Base-by-base conservation (phyloP, 2,797 vertebrate genomes). In the Allobates femoralis region DNA sequence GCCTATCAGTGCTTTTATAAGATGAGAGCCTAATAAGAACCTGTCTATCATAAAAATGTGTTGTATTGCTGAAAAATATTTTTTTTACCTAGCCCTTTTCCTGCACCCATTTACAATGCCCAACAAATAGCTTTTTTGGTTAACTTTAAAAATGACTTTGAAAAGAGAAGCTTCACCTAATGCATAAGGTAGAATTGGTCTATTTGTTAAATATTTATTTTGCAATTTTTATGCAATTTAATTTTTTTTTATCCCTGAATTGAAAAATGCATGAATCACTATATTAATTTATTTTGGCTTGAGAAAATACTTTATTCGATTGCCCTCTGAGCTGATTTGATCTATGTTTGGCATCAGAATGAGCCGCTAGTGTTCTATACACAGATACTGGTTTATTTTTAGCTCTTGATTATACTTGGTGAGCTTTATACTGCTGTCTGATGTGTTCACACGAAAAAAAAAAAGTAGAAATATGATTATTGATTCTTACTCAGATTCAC, bases 321-420 rank as follows among this genome's bases (percentile, higher is more conserved):
- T 92, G 92, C 91, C 90, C 92, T 93, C 91, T 93, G 91, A 75
- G 91, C 90, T 85, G 58, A 67, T 77, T 32, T 85, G 86, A 89
- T 60, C 94, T 95, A 94, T 94, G 93, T 94, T 94, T 95, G 95
- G 95, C 92, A 94, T 90, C 58, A n/a, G 91, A 94, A 94, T 94
- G 93, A 94, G 90, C 90, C 90, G 92, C 91, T 32, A 83, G 91
- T 85, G 91, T 88, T 90, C 94, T 94, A 93, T 91, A 91, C 93
- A 94, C 94, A 89, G 92, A 91, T 89, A 88, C 76, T 7, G 58
- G 73, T 91, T 89, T 95, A 95, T 95, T 95, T 95, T 92, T 95
- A 95, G 94, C 90, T 89, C 81, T 74, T 92, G 89, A 91, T 93
- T 93, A 90, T 92, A 93, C 92, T 93, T 94, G 91, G 92, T 92